Percentiles rank a stretch among this genome's conserved stretches.
These are phyloP conservation scores for Manis crassicaudata DNA, from an alignment of 2,797 vertebrate genomes.

Conservation along the genomic window DNA sequence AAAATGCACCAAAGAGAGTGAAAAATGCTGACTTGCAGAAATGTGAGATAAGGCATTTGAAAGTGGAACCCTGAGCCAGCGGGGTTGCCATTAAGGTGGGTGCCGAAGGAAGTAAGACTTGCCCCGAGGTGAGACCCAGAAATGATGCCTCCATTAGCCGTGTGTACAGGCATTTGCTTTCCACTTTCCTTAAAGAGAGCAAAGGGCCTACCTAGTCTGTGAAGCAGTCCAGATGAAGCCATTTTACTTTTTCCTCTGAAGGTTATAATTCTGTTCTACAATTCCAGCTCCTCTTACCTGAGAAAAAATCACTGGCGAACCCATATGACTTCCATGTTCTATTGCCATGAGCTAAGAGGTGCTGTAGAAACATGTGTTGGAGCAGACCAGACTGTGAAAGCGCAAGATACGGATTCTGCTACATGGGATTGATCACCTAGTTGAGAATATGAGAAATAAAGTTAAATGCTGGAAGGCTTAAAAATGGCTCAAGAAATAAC, in stretches of 20 bases:
- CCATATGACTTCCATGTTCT: background rate
- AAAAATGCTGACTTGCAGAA: conserved; percentile 46
- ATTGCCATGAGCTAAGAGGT: background rate
- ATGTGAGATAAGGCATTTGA: conserved; percentile 14
- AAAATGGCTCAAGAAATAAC: conserved; percentile 15
- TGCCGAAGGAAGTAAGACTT: background rate
- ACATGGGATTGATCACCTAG: background rate
- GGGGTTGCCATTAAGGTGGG: conserved; percentile 24
- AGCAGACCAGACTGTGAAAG: background rate
- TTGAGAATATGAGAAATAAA: conserved; percentile 1
- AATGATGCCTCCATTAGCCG: background rate
- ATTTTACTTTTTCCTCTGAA: conserved; percentile 28
- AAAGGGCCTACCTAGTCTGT: background rate
- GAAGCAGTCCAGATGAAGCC: background rate
- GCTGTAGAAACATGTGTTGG: background rate
- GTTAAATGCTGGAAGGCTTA: conserved; percentile 2
- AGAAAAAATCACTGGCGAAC: conserved; percentile 9
- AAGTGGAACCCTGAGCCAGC: conserved; percentile 22
- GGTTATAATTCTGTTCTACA: conserved; percentile 39
- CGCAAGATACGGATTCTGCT: background rate
- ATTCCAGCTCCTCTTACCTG: background rate
- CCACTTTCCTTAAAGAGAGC: conserved; percentile 50
- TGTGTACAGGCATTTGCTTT: background rate
- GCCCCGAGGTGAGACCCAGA: background rate
- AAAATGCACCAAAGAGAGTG: conserved; percentile 10